Evolutionary conservation across 1,140 invertebrate species (phyloP), one percentile per base, ranked within the genome.

Genomic region (Drosophila ambigua): DNA sequence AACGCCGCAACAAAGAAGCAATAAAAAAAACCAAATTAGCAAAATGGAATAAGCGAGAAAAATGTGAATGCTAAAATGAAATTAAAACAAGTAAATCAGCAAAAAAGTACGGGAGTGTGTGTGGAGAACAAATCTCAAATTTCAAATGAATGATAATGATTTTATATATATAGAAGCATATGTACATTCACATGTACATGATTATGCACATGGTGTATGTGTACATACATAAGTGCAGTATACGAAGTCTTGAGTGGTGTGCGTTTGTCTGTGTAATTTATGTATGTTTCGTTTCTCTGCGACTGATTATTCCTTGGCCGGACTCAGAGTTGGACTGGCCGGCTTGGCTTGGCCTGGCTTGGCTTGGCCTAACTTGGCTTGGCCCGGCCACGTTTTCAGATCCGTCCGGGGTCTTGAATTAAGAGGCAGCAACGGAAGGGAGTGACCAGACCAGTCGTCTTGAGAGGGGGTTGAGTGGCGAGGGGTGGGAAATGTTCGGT

Each of bases 251-350:
- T 69, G 63, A 73, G 59, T 73, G 71, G 63, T 74, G 69, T 73
- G 69, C 69, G 74, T 65, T 64, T 74, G 71, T 73, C 59, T 74
- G 72, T 74, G 69, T 74, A 74, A 79, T 79, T 76, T 79, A 79
- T 80, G 77, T 76, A 74, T 74, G 72, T 54, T 71, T 39, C 11
- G 35, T 39, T 39, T 2, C 35, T 13, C 35, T 43, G 53, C 52
- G 23, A 49, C 77, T 79, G 77, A 79, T 79, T 79, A 80, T 71
- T 61, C 48, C 68, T 28, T 72, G 69, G 60, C 66, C 62, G 39
- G 39, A 57, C 41, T 53, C 20, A 20, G 20, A 20, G 20, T 20
- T 1, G 1, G 20, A 20, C 20, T 20, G 1, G 20, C 20, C 20
- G 23, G 23, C 23, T 4, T 24, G 23, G 4, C 23, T 23, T 4